Evolutionary conservation across 2,113 vertebrate genomes (phyloP), one percentile per base, ranked within the genome.

Genomic region (Pyrgilauda ruficollis): DNA sequence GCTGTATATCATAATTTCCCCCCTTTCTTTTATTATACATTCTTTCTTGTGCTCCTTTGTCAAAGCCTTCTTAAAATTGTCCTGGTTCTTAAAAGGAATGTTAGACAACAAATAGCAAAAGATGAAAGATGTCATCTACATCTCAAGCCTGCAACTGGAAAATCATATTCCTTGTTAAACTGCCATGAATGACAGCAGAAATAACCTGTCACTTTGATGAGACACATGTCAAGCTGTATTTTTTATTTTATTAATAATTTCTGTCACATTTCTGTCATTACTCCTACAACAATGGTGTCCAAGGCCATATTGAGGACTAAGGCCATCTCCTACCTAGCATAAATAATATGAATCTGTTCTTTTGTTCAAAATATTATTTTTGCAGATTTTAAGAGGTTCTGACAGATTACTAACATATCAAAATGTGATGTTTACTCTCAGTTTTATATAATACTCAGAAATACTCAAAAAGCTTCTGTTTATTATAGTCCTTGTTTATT

Each of bases 161-260:
- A 84, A 87, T 85, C 64, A 62, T 10, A 49, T 62, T 90, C 26
- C 47, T 62, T 77, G 50, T 64, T 92, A 78, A 92, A 84, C 22
- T 89, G 82, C 52, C 68, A 73, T 69, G 41, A 95, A 68, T 61
- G 77, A 61, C 73, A 95, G 49, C 66, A 91, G 74, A 87, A 96
- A 72, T 70, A 94, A 92, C 30, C 50, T 72, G 56, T 67, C 64
- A 81, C 28, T 87, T 63, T 74, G 84, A 61, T 30, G n/a, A 84
- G 82, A 87, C 49, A 37, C 13, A 18, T 72, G n/a, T 62, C 59
- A 70, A 85, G 63, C 28, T 69, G 28, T 12, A 23, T 47, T 58
- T 86, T 72, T 43, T 56, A 82, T 76, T 76, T 93, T 43, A 81
- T 91, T 87, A 72, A 91, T 87, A 0, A 7, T 9, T 92, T 89